Base-by-base conservation (phyloP, 2,888 invertebrate genomes). In the Trichopoda pennipes region DNA sequence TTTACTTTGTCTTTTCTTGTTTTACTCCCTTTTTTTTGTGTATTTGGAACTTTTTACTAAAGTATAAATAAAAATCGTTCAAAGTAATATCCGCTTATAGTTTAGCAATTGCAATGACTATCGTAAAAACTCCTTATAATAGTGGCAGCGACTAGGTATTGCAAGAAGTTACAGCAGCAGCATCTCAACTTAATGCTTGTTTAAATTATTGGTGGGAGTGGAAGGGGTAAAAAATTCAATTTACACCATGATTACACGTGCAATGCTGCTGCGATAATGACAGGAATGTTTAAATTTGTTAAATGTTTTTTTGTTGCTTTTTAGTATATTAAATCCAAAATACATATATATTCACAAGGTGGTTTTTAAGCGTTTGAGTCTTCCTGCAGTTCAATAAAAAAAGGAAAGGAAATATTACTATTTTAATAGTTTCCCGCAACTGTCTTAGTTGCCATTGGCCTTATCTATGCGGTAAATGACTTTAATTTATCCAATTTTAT, bases 201-300 rank as follows among this genome's bases (percentile, higher is more conserved):
- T 58, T 19, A 16, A 69, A 42, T 44, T 44, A 42, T 38, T 42
- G 17, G 6, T 12, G n/a, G 42, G n/a, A 42, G 60, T 42, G 44
- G 69, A 14, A 23, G 61, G 9, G 14, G 19, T 12, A 63, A 64
- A 58, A 73, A 82, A 79, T 72, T 82, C 79, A 82, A 82, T 82
- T 79, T 82, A 79, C 82, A 82, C 79, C 66, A 75, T 79, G 82
- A 82, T 79, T 78, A 79, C 82, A 82, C 82, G 82, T 82, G 79
- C 79, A 75, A 68, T 64, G 35, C 49, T 76, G 53, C 70, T 70
- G 72, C 55, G 75, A 76, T 72, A 75, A 72, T 82, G 82, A 82
- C 68, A 79, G 70, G 72, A 79, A 79, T 79, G 79, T 63, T 79
- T 58, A 72, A 79, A 82, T 82, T 66, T 79, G 49, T 68, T 55